phyloP scores from a whole-genome alignment of 2,888 invertebrate species.

The Anodontia alba region DNA sequence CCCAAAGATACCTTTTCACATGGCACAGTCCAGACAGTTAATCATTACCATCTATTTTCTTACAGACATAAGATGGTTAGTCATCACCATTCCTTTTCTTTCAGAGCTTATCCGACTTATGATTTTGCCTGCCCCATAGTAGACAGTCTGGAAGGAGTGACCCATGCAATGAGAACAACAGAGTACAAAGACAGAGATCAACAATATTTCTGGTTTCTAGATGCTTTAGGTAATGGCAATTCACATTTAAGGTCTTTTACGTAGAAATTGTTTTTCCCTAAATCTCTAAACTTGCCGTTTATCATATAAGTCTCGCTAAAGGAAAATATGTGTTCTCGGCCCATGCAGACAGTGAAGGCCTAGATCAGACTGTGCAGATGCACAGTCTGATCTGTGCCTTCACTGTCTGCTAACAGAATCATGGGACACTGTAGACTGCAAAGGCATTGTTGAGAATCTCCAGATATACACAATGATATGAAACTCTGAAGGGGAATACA shows the following conservation, averaged over 20 bases:
- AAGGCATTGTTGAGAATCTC: no score
- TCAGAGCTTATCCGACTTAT: slow-evolving; percentile 99
- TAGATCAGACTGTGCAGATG: neutral
- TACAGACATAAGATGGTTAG: no score
- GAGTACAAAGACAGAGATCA: slow-evolving; percentile 98
- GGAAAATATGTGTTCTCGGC: no score
- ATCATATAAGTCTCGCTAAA: no score
- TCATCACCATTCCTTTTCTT: no score
- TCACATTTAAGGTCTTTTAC: neutral
- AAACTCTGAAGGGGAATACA: no score
- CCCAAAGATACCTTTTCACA: no score
- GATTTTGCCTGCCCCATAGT: slow-evolving; percentile 99
- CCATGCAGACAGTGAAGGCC: neutral
- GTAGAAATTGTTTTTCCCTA: neutral
- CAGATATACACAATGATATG: no score
- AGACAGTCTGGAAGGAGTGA: slow-evolving; percentile 98
- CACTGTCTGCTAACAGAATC: neutral
- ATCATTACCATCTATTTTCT: no score
- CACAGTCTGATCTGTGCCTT: neutral
- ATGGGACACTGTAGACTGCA: no score
- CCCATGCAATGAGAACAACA: slow-evolving; percentile 98
- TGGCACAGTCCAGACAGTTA: no score
- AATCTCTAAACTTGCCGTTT: no score
- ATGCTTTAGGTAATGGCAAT: slow-evolving; percentile 80
- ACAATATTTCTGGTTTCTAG: slow-evolving; percentile 95